Base-by-base conservation (phyloP, 2,888 invertebrate species). In the Neuroscelio doddi region DNA sequence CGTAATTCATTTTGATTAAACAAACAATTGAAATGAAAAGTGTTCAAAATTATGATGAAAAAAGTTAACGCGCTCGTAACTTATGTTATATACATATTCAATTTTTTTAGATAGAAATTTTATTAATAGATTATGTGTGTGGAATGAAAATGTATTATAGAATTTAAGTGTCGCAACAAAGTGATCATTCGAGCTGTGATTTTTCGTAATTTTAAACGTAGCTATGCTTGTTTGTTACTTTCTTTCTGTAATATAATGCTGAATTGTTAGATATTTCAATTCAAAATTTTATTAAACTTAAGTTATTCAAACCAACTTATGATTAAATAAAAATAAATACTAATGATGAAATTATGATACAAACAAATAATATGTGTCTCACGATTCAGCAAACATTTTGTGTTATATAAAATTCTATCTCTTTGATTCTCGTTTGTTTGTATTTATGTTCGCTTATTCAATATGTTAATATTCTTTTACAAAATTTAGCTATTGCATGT, bases 151-250 rank as follows among this genome's bases (percentile, higher is more conserved):
- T 55, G 38, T 46, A 51, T 36, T 5, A 55, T 62, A 58, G 46
- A 50, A 59, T 61, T 58, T 47, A 52, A 64, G 42, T 58, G 58
- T 64, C 34, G 50, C 58, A 53, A 47, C 58, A 46, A 63, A 45
- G 58, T 58, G 53, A 64, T 64, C 58, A 55, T 64, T 59, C 64
- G 59, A 64, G 51, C 59, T 64, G 55, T 59, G 64, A 64, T 49
- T 64, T n/a, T 49, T 21, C 41, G 38, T 58, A 58, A 44, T 36
- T 57, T 38, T 30, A 39, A 49, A 26, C 51, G 30, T 46, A 45
- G 46, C 34, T 51, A 17, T 47, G 49, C 55, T 62, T 49, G 16
- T 45, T 52, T 45, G n/a, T 57, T 52, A 10, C 27, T 46, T 46
- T 16, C 9, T 16, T 12, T 27, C 24, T 34, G 14, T 12, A n/a